Conservation (phyloP, 2,113 vertebrate genomes). For the Larimichthys crocea region DNA sequence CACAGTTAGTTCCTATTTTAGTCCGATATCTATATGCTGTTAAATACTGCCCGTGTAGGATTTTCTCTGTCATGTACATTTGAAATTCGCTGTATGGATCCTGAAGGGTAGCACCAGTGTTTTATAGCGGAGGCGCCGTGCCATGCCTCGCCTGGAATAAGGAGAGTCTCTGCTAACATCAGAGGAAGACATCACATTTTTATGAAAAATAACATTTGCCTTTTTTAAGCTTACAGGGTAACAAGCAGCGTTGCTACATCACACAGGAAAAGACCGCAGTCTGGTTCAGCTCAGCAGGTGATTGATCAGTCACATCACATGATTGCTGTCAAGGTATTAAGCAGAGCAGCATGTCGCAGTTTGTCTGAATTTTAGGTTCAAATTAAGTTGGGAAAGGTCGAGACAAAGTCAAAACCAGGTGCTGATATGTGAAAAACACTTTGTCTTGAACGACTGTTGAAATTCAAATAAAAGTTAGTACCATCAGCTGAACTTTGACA, state of each 20-base stretch:
- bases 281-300: too few species aligned
- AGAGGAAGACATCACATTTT: neutral
- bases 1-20: neutral
- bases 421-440: too few species aligned
- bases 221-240: neutral
- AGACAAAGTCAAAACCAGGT: neutral
- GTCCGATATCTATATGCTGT: neutral
- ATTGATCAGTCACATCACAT: neutral
- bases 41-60: conserved; percentile 9
- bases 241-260: neutral
- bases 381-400: neutral
- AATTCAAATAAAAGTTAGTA: too few species aligned
- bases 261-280: neutral
- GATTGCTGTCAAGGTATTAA: neutral
- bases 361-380: too few species aligned
- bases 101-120: neutral
- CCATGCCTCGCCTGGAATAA: too few species aligned
- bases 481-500: too few species aligned
- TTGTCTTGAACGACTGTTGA: too few species aligned
- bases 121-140: neutral
- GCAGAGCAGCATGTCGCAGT: neutral
- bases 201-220: neutral
- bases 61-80: conserved; percentile 40
- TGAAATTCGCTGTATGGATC: neutral
- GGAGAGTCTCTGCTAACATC: neutral